These are phyloP conservation scores for Eudorcas thomsonii DNA, from an alignment of 2,113 vertebrate genomes.

Conservation along the genomic window DNA sequence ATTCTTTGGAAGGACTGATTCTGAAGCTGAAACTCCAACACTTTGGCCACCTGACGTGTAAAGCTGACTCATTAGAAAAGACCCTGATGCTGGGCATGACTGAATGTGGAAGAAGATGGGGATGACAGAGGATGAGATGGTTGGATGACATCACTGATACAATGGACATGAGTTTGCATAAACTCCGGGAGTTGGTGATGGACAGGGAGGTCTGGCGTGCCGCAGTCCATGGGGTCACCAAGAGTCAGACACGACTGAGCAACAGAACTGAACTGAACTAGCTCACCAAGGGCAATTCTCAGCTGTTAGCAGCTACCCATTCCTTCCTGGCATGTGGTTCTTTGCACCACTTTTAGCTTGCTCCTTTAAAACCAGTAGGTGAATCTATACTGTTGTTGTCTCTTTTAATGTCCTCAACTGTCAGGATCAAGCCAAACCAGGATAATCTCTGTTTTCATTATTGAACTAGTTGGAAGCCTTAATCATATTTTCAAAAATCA, in stretches of 20 bases:
- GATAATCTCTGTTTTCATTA: not conserved
- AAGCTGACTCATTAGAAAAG: not conserved
- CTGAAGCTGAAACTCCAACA: not conserved
- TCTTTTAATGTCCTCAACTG: not conserved
- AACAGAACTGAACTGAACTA: not conserved
- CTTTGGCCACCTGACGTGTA: not conserved
- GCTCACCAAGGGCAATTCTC: not conserved
- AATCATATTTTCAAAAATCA: not conserved
- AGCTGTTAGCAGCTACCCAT: not conserved
- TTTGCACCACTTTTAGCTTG: not conserved
- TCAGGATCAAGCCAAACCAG: not conserved
- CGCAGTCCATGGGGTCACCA: not conserved
- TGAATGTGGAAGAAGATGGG: not conserved
- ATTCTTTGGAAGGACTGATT: not conserved
- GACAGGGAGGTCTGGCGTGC: not conserved
- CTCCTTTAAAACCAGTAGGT: not conserved
- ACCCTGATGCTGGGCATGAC: not conserved
- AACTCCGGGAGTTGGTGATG: not conserved
- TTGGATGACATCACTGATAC: not conserved
- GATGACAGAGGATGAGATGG: not conserved
- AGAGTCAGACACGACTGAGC: fast-evolving
- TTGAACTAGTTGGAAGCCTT: not conserved
- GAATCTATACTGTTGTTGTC: not conserved
- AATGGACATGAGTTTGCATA: not conserved
- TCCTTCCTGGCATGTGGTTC: not conserved